A percentile compares a stretch with the other conserved stretches of the same genome.
phyloP scores from a whole-genome alignment of 2,888 invertebrate species.

The Cecidostiba fungosa region DNA sequence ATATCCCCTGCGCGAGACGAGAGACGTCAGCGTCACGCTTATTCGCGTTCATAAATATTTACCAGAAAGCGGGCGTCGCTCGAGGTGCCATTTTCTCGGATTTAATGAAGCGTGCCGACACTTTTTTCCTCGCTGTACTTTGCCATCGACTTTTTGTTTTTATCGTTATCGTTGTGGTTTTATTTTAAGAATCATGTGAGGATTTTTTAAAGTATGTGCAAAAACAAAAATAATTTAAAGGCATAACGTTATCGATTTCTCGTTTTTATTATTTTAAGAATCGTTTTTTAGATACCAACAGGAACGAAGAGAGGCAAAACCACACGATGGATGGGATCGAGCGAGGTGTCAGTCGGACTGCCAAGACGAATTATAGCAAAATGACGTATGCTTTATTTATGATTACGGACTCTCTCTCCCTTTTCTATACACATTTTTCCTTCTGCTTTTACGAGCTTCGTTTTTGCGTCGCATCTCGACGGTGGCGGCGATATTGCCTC shows the following conservation, averaged over 20 bases:
- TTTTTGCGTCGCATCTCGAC: constrained; percentile 21
- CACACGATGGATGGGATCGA: constrained; percentile 9
- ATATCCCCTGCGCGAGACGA: constrained; percentile 1
- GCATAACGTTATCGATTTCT: not conserved
- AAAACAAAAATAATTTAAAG: not conserved
- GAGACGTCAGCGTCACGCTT: constrained; percentile 69
- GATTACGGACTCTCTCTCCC: constrained; percentile 55
- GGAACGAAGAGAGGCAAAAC: constrained; percentile 59
- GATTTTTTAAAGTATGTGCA: not conserved
- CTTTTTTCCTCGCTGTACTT: constrained; percentile 68
- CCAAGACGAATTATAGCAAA: constrained; percentile 73
- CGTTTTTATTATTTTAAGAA: not conserved
- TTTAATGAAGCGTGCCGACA: constrained; percentile 77
- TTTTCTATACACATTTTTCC: constrained; percentile 35
- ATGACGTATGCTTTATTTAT: constrained; percentile 73
- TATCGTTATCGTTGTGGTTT: not conserved
- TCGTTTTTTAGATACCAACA: not conserved
- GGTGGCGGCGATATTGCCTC: constrained; percentile 26
- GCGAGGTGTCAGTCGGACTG: constrained; percentile 68
- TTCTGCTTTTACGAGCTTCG: constrained; percentile 29
- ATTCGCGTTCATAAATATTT: constrained; percentile 78
- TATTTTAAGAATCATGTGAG: not conserved
- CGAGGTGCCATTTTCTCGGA: constrained; percentile 72
- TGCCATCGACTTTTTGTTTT: not conserved
- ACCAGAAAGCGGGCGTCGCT: constrained; percentile 68